Percentiles rank a stretch among this genome's conserved stretches.
phyloP scores from a whole-genome alignment of 1,140 invertebrate species.

The Eumaeus atala region DNA sequence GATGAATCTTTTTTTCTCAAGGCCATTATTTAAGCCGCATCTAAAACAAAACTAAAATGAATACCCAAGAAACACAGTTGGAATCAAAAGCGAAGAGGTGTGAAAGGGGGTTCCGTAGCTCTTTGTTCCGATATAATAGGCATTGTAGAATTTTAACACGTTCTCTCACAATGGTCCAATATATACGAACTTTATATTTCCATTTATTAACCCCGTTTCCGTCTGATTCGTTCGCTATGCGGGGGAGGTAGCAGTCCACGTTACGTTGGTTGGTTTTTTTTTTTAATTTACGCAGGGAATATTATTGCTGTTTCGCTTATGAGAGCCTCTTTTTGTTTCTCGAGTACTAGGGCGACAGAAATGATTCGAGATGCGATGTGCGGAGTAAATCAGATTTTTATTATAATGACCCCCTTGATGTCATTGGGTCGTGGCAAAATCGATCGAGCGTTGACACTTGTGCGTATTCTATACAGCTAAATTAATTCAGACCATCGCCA shows the following conservation, averaged over 20 bases:
- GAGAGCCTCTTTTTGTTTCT: slow-evolving; percentile 26
- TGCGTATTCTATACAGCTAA: neutral
- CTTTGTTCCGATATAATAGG: slow-evolving; percentile 42
- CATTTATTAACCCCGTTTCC: slow-evolving; percentile 16
- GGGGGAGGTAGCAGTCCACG: slow-evolving; percentile 8
- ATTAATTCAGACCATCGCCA: too few relatives aligned
- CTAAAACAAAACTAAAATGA: slow-evolving; percentile 12
- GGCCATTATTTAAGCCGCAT: slow-evolving; percentile 10
- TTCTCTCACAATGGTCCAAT: slow-evolving; percentile 21
- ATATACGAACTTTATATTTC: slow-evolving; percentile 16
- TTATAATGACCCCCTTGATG: neutral
- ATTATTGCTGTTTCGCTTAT: slow-evolving; percentile 20
- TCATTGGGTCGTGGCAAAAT: neutral
- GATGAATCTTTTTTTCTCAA: neutral
- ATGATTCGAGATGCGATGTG: slow-evolving; percentile 7
- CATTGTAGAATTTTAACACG: slow-evolving; percentile 44
- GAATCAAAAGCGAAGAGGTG: slow-evolving; percentile 38
- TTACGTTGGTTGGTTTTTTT: slow-evolving; percentile 19
- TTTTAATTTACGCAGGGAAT: slow-evolving; percentile 29
- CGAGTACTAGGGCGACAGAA: slow-evolving; percentile 20
- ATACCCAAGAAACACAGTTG: slow-evolving; percentile 20
- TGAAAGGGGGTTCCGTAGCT: slow-evolving; percentile 37
- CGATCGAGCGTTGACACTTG: slow-evolving; percentile 6
- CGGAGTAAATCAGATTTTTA: slow-evolving; percentile 4
- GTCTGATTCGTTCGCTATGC: neutral